phyloP scores from a whole-genome alignment of 2,113 vertebrate genomes.

The Struthidea cinerea region DNA sequence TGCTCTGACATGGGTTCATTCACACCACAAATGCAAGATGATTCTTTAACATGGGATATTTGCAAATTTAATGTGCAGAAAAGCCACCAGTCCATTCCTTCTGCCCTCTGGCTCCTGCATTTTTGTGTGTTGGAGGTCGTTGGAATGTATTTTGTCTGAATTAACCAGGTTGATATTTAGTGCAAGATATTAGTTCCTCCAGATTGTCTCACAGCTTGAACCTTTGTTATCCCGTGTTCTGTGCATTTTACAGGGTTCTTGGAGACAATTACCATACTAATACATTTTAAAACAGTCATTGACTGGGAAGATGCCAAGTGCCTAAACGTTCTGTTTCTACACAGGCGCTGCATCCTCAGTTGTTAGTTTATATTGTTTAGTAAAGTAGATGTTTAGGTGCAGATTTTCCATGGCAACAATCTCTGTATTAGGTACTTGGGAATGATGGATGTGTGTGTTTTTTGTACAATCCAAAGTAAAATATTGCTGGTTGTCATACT shows the following conservation, averaged over 20 bases:
- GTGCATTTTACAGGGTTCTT: conserved; percentile 33
- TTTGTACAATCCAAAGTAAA: conserved; percentile 21
- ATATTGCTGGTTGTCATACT: conserved; percentile 21
- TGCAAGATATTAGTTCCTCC: conserved; percentile 44
- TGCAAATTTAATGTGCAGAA: background rate
- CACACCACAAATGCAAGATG: background rate
- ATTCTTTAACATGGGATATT: background rate
- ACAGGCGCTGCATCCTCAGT: background rate
- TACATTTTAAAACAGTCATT: conserved; percentile 40
- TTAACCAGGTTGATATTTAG: conserved; percentile 57
- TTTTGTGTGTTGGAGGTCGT: background rate
- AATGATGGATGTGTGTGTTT: conserved; percentile 12
- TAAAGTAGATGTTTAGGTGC: conserved; percentile 29
- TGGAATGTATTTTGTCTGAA: conserved; percentile 11
- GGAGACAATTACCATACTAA: conserved; percentile 60
- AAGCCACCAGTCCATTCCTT: background rate
- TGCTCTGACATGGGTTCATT: background rate
- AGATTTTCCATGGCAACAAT: conserved; percentile 41
- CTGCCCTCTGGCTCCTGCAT: background rate
- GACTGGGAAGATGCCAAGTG: conserved; percentile 33
- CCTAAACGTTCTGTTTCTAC: conserved; percentile 9
- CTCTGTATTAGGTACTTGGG: background rate
- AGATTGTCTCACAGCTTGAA: conserved; percentile 69
- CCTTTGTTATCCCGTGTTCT: conserved; percentile 36
- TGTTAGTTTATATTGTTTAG: conserved; percentile 42